These are phyloP conservation scores for Bos javanicus DNA, from an alignment of 2,113 vertebrate species.

Conservation along the genomic window DNA sequence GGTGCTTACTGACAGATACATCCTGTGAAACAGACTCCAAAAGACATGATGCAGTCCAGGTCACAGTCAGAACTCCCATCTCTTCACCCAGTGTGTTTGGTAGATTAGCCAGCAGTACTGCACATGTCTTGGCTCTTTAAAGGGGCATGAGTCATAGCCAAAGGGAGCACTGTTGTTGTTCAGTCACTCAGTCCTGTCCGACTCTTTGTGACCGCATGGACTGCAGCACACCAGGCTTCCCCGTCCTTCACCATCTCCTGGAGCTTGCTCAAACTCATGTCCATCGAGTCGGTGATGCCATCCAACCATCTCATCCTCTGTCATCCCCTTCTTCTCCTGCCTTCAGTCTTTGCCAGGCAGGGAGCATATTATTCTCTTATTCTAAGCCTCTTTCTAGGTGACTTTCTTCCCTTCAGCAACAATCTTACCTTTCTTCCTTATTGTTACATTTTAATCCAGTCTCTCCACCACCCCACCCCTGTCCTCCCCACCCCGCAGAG, in stretches of 20 bases:
- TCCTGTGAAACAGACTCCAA: neutral
- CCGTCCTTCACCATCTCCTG: neutral
- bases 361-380: neutral
- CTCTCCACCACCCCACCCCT: neutral
- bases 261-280: neutral
- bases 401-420: neutral
- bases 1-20: neutral
- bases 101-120: neutral
- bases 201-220: neutral
- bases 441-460: neutral
- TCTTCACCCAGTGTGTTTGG: neutral
- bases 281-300: neutral
- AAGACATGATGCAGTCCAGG: neutral
- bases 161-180: neutral
- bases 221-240: neutral
- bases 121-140: neutral
- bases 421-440: neutral
- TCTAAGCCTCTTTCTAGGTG: neutral
- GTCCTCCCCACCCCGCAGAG: accelerated
- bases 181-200: accelerated
- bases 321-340: neutral
- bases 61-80: neutral
- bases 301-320: neutral
- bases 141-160: neutral
- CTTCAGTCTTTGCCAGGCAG: neutral